These are phyloP conservation scores for Apis mellifera DNA, from an alignment of 1,140 invertebrate genomes.

Conservation along the genomic window Amel_HAv3.1 CM009932.2:10481501-10482000, in stretches of 20 bases:
- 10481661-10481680: no score
- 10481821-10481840: not conserved
- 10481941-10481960: no score
- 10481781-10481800: not conserved
- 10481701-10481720: not conserved
- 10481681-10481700: no score
- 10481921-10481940: not conserved
- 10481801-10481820: not conserved
- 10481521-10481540: no score
- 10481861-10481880: not conserved
- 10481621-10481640: no score
- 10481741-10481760: not conserved
- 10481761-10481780: not conserved
- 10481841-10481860: not conserved
- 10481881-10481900: not conserved
- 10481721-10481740: not conserved
- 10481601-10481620: no score
- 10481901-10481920: conserved; percentile 1
- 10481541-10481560: no score
- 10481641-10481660: no score
- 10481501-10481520: no score
- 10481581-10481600: no score
- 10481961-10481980: not conserved
- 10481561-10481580: no score
- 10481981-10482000: no score